Base-by-base conservation (phyloP, 2,888 invertebrate genomes). In the Hoplodrina ambigua region DNA sequence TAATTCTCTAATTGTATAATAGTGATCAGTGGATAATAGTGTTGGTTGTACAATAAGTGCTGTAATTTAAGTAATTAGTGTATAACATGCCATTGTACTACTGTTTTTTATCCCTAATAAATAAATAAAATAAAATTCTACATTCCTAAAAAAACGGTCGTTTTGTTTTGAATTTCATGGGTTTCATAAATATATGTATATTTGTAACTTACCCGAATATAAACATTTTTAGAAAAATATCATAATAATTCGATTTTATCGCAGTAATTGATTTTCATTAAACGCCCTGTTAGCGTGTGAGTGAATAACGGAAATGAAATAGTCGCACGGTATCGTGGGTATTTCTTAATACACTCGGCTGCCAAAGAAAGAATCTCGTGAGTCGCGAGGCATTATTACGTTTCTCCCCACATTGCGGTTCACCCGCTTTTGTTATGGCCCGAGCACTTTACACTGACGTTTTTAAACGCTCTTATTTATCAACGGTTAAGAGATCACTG, bases 341-440 rank as follows among this genome's bases (percentile, higher is more conserved):
- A 88, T 89, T 89, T 88, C 87, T 87, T 89, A 89, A 90, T 89
- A 88, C 87, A 87, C 87, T 86, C 82, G 84, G 78, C 83, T 83
- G 85, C 78, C 84, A 86, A 86, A 86, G 88, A 88, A 89, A 86
- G 86, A 89, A 89, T 88, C 84, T 78, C 78, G 80, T 85, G 84
- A 82, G 83, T 80, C 78, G 81, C 83, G 84, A 80, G 82, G 86
- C 85, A 84, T 88, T 88, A 87, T 89, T 87, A 83, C 88, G 85
- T 84, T 87, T 71, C 69, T 75, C 78, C 79, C 81, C 78, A 76
- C 80, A 76, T 80, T 71, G 83, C 76, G 80, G 78, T 78, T 83
- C 80, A 78, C 80, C 80, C 78, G 74, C 80, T 82, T 82, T 86
- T 84, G 82, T 85, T 83, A 83, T 83, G 83, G 78, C 78, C 80